Percentiles rank a stretch among this genome's conserved stretches.
These are phyloP conservation scores for Troglohyphantes excavatus DNA, from an alignment of 2,888 invertebrate genomes.

Conservation along the genomic window DNA sequence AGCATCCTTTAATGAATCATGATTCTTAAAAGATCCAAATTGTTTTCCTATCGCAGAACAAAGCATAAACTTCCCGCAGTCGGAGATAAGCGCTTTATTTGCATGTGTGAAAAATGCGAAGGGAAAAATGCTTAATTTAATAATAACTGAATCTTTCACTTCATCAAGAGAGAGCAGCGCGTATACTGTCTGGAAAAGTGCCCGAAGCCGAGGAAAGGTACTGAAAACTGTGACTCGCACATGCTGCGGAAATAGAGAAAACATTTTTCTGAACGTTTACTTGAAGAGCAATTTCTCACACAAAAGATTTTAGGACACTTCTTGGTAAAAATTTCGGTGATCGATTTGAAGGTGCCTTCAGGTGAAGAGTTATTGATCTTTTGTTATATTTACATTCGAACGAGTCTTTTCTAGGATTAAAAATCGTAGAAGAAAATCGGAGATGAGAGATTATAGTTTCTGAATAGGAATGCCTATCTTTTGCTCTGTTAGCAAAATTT, in stretches of 20 bases:
- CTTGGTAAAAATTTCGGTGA: background rate
- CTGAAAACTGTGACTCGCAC: background rate
- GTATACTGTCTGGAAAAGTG: background rate
- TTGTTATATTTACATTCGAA: too few relatives aligned
- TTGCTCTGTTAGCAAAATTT: too few relatives aligned
- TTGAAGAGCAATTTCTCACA: background rate
- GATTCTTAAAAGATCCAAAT: background rate
- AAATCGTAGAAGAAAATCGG: too few relatives aligned
- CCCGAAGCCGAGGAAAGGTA: background rate
- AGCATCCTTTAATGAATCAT: background rate
- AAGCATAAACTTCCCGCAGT: background rate
- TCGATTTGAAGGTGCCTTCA: background rate
- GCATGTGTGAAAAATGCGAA: slow-evolving; percentile 9
- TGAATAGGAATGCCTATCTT: too few relatives aligned
- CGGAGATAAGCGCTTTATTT: slow-evolving; percentile 1
- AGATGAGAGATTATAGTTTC: too few relatives aligned
- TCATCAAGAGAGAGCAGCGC: background rate
- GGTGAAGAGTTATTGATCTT: background rate
- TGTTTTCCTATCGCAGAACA: slow-evolving; percentile 1
- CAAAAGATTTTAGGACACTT: background rate
- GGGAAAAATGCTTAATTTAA: slow-evolving; percentile 6
- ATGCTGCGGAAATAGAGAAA: background rate
- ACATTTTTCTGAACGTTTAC: background rate
- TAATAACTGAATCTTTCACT: slow-evolving; percentile 9
- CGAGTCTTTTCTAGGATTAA: too few relatives aligned